Conservation (phyloP, 2,797 vertebrate species). For the Acomys russatus region DNA sequence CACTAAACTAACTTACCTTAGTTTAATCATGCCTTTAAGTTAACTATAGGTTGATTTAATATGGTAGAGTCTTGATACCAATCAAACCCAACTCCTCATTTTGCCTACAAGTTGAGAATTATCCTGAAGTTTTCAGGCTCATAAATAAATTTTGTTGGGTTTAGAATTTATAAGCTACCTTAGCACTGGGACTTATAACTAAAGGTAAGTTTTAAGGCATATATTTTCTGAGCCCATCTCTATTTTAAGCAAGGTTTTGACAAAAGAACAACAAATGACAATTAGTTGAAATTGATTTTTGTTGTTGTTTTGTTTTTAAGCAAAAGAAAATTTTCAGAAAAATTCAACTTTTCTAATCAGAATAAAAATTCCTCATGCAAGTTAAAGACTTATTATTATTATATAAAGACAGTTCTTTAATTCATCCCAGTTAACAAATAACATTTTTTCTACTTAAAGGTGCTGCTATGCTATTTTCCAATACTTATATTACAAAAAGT, state of each 20-base stretch:
- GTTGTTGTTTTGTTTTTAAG: neutral
- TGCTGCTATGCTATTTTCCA: neutral
- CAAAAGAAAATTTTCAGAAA: conserved; percentile 26
- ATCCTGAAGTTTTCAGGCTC: neutral
- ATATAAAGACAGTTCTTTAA: neutral
- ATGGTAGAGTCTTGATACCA: neutral
- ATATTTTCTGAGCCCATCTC: neutral
- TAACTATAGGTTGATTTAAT: neutral
- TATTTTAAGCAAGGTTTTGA: conserved; percentile 4
- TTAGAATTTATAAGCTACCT: neutral
- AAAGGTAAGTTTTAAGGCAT: neutral
- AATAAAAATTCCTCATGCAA: conserved; percentile 20
- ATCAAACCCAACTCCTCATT: neutral
- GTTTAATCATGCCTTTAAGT: neutral
- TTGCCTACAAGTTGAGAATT: neutral
- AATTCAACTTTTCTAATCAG: neutral
- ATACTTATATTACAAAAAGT: conserved; percentile 18
- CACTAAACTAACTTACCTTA: neutral
- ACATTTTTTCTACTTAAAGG: neutral
- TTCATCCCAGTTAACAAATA: neutral
- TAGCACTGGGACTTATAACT: neutral
- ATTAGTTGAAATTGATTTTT: neutral
- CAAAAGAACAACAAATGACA: neutral
- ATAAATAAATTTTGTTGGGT: neutral
- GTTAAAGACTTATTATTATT: neutral